Conservation (phyloP, 2,113 vertebrate species). For the Perccottus glenii region DNA sequence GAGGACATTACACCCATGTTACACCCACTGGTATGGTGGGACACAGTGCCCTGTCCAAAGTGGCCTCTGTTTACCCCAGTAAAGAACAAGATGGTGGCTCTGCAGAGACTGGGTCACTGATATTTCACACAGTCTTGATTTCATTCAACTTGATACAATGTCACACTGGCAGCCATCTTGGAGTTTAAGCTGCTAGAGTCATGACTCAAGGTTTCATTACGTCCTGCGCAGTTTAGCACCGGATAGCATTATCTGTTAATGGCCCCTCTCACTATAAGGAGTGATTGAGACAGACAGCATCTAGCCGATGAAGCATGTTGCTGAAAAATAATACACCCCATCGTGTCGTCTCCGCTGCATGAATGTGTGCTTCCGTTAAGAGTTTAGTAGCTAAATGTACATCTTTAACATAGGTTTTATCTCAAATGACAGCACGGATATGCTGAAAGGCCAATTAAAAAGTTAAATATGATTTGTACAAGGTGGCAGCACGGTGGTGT, state of each 20-base stretch:
- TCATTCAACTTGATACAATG: constrained; percentile 24
- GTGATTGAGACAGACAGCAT: constrained; percentile 60
- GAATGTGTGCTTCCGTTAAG: constrained; percentile 16
- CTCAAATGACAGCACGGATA: constrained; percentile 6
- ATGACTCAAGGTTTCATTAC: constrained; percentile 62
- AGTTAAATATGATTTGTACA: not conserved
- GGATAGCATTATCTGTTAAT: constrained; percentile 73
- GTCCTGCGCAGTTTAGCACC: constrained; percentile 56
- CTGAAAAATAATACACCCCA: constrained; percentile 56
- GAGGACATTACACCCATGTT: constrained; percentile 31
- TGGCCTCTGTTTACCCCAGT: constrained; percentile 7
- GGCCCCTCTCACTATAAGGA: constrained; percentile 65
- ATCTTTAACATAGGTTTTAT: constrained; percentile 5
- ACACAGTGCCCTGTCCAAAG: constrained; percentile 2
- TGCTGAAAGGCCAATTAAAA: not conserved
- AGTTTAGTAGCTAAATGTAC: constrained; percentile 6
- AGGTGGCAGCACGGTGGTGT: too few relatives aligned
- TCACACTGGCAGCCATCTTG: constrained; percentile 49
- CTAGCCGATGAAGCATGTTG: constrained; percentile 46
- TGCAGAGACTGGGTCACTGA: constrained; percentile 47
- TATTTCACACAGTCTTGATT: constrained; percentile 67
- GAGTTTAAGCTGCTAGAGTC: constrained; percentile 52
- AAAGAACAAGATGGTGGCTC: constrained; percentile 34
- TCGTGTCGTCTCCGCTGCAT: constrained; percentile 7
- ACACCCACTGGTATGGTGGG: constrained; percentile 18